Evolutionary conservation across 2,113 vertebrate species (phyloP).

Genomic region (Pao palembangensis): DNA sequence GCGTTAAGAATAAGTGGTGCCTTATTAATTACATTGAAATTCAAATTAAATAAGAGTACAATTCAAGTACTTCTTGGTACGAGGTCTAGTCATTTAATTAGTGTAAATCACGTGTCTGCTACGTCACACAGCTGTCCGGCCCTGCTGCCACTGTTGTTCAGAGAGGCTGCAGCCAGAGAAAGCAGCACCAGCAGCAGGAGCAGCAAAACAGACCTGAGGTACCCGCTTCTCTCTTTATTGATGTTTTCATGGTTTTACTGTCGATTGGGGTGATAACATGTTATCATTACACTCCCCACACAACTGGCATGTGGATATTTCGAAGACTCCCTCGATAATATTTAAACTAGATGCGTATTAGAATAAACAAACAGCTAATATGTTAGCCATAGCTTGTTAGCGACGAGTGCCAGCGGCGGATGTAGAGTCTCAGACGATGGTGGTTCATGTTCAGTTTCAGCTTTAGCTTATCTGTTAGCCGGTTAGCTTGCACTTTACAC

Average conservation of each 20-base stretch:
- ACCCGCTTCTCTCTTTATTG: slow-evolving; percentile 17
- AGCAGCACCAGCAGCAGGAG: slow-evolving; percentile 12
- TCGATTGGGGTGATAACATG: slow-evolving; percentile 6
- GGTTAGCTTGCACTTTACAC: slow-evolving; percentile 11
- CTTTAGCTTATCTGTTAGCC: slow-evolving; percentile 49
- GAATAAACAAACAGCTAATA: slow-evolving; percentile 32
- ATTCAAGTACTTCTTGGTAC: slow-evolving; percentile 6
- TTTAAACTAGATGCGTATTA: neutral
- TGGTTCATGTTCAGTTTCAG: slow-evolving; percentile 32
- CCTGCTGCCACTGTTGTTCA: slow-evolving; percentile 56
- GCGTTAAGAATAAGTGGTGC: too few relatives aligned
- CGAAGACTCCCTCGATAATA: rapidly evolving
- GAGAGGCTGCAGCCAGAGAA: slow-evolving; percentile 41
- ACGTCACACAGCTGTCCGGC: slow-evolving; percentile 75
- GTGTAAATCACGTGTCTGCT: slow-evolving; percentile 71
- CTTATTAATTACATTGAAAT: too few relatives aligned
- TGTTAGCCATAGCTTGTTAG: slow-evolving; percentile 51
- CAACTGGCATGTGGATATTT: too few relatives aligned
- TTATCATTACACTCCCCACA: neutral
- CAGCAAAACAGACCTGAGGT: slow-evolving; percentile 27
- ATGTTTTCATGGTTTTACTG: slow-evolving; percentile 22
- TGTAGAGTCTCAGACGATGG: slow-evolving; percentile 25
- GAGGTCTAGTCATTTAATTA: slow-evolving; percentile 25
- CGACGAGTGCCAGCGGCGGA: slow-evolving; percentile 42
- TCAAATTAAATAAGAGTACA: neutral